Percentiles rank a stretch among this genome's conserved stretches.
These are phyloP conservation scores for Leucophenga montana DNA, from an alignment of 2,888 invertebrate species.

Conservation along the genomic window DNA sequence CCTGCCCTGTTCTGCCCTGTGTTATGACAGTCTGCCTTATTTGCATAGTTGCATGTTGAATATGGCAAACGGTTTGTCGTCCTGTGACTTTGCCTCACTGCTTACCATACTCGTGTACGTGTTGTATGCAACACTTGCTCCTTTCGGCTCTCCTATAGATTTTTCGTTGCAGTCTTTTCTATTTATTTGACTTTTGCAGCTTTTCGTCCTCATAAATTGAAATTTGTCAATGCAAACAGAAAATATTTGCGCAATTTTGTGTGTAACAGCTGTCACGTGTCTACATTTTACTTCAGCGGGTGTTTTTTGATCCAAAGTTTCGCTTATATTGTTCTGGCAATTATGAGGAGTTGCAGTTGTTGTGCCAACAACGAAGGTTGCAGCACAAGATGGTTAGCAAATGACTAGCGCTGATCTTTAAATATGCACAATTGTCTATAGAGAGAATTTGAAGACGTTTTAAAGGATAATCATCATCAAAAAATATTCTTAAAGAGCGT, in stretches of 20 bases:
- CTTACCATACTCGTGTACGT: no score
- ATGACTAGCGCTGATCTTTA: no score
- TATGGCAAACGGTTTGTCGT: no score
- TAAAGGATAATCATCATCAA: no score
- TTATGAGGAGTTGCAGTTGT: no score
- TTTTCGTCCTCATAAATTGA: constrained; percentile 12
- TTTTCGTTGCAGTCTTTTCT: background rate
- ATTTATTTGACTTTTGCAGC: constrained; percentile 2
- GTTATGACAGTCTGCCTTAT: constrained; percentile 9
- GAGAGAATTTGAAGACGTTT: no score
- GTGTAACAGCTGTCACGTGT: constrained; percentile 12
- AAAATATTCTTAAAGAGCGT: no score
- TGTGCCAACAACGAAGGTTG: no score
- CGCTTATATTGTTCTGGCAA: no score
- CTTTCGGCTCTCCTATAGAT: background rate
- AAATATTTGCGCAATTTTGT: background rate
- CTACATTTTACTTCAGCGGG: background rate
- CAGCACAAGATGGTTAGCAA: no score
- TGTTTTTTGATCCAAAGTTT: no score
- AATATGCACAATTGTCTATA: no score
- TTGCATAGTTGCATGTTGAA: constrained; percentile 18
- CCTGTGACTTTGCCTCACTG: background rate
- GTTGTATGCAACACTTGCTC: background rate
- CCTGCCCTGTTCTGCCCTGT: background rate
- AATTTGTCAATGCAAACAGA: constrained; percentile 26